A percentile compares a stretch with the other conserved stretches of the same genome.
Conservation (phyloP, 2,888 invertebrate genomes). For the Drosophila quinaria region DNA sequence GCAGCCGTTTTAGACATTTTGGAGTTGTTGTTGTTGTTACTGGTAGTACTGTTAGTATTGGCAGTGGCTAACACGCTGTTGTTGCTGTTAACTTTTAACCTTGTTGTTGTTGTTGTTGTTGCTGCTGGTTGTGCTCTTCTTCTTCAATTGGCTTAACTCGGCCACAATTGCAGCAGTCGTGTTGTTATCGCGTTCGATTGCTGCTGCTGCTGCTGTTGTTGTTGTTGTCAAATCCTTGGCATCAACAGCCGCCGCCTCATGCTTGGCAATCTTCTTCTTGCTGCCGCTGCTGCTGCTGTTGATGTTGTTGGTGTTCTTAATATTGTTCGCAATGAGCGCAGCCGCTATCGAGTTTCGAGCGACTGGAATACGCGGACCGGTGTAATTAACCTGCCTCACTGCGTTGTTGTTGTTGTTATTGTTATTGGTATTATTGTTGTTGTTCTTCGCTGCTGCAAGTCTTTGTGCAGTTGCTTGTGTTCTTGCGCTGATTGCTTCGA, state of each 20-base stretch:
- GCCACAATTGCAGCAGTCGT: constrained; percentile 21
- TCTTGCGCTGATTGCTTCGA: constrained; percentile 58
- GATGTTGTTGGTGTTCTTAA: constrained; percentile 49
- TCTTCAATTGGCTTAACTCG: constrained; percentile 40
- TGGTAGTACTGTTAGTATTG: constrained; percentile 52
- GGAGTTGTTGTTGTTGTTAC: constrained; percentile 64
- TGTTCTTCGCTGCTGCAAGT: constrained; percentile 34
- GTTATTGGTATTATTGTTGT: constrained; percentile 53
- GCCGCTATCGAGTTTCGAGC: constrained; percentile 68
- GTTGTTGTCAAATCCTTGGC: constrained; percentile 58
- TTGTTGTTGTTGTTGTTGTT: constrained; percentile 44
- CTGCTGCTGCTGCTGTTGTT: constrained; percentile 43
- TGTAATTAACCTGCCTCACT: constrained; percentile 64
- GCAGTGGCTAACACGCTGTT: constrained; percentile 69
- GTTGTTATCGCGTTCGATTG: constrained; percentile 31
- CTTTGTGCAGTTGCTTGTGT: constrained; percentile 48
- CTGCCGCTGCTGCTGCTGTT: constrained; percentile 29
- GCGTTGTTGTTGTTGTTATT: constrained; percentile 63
- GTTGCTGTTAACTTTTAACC: constrained; percentile 73
- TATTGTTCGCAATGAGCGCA: constrained; percentile 70
- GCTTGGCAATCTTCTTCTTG: constrained; percentile 50
- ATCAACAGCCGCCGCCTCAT: constrained; percentile 52
- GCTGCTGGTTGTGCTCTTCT: constrained; percentile 40
- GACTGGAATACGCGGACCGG: constrained; percentile 64
- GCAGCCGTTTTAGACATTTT: constrained; percentile 82